Evolutionary conservation across 2,113 vertebrate species (phyloP).

Genomic region (Chionis minor): DNA sequence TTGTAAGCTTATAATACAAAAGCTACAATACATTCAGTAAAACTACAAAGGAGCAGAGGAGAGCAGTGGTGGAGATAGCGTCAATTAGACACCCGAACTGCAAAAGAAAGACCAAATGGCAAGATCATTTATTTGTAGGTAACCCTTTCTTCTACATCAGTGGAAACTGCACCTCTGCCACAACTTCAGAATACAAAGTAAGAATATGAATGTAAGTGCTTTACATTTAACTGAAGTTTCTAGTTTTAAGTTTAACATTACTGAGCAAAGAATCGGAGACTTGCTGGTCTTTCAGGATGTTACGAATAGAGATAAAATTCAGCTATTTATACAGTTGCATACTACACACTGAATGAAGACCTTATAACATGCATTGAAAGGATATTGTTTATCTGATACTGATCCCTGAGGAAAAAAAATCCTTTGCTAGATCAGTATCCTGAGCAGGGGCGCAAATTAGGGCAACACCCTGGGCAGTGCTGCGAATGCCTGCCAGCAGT

Average conservation of each 20-base stretch:
- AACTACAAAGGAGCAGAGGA: neutral
- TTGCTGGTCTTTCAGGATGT: neutral
- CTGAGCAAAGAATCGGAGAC: neutral
- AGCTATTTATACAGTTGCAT: neutral
- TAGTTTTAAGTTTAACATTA: neutral
- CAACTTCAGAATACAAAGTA: neutral
- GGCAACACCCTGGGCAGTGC: neutral
- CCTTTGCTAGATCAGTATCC: accelerated
- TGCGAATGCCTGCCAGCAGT: neutral
- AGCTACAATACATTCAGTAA: neutral
- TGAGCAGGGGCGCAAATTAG: neutral
- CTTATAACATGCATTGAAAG: neutral
- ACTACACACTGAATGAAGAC: neutral
- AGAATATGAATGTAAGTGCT: neutral
- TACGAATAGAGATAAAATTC: neutral
- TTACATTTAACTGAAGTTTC: neutral
- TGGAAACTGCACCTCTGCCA: neutral
- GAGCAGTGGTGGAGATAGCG: neutral
- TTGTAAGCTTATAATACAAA: neutral
- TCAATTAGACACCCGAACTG: neutral
- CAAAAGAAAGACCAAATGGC: neutral
- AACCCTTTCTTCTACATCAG: neutral
- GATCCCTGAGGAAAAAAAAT: neutral
- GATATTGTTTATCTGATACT: neutral
- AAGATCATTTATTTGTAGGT: neutral